Percentiles rank a stretch among this genome's conserved stretches.
Evolutionary conservation across 1,140 invertebrate genomes (phyloP).

Genomic region (Drosophila sp.): DNA sequence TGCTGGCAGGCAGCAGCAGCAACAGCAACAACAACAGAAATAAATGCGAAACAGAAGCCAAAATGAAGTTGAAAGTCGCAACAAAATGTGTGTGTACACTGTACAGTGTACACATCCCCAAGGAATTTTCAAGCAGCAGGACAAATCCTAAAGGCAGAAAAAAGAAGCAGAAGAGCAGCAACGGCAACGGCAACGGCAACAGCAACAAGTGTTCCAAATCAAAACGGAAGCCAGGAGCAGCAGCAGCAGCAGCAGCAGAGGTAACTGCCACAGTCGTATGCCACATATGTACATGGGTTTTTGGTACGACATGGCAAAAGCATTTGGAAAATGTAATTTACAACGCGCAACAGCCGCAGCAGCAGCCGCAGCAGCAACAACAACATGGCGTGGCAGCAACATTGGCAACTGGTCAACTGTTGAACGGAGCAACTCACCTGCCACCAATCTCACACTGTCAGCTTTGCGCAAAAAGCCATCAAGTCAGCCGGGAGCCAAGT

Average conservation of each 20-base stretch:
- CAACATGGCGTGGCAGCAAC: constrained; percentile 3
- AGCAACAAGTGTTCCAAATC: constrained; percentile 78
- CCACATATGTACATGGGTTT: constrained; percentile 82
- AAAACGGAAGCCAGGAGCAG: constrained; percentile 73
- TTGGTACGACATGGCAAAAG: constrained; percentile 83
- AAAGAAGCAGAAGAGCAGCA: constrained; percentile 9
- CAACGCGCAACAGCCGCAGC: constrained; percentile 64
- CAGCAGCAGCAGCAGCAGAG: constrained; percentile 37
- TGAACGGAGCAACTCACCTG: constrained; percentile 56
- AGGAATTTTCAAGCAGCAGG: constrained; percentile 66
- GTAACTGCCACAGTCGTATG: constrained; percentile 34
- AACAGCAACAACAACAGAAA: constrained; percentile 1
- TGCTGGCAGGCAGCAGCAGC: constrained; percentile 55
- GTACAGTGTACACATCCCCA: constrained; percentile 75
- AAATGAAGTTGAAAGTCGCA: constrained; percentile 33
- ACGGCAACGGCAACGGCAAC: constrained; percentile 22
- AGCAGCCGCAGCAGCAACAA: constrained; percentile 32
- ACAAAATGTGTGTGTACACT: constrained; percentile 46
- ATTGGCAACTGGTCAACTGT: constrained; percentile 43
- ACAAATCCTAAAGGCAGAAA: constrained; percentile 55
- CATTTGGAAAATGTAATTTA: constrained; percentile 84
- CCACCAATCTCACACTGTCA: constrained; percentile 75
- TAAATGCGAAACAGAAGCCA: constrained; percentile 35
- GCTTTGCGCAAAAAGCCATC: constrained; percentile 45
- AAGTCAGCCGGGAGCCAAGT: constrained; percentile 43